phyloP scores from a whole-genome alignment of 2,113 vertebrate genomes.

The Felis chaus region DNA sequence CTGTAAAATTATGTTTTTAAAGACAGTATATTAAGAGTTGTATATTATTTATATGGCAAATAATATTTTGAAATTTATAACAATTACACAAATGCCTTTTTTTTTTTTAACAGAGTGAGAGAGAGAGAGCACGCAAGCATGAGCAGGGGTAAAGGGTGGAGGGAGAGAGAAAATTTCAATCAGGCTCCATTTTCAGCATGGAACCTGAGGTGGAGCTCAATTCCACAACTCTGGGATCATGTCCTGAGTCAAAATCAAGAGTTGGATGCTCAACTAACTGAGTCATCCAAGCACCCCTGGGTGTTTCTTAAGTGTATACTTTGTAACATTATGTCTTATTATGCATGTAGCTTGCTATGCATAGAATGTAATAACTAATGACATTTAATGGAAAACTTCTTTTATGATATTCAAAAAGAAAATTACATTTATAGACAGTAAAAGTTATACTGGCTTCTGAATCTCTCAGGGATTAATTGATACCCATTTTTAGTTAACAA shows the following conservation, averaged over 20 bases:
- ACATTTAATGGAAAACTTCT: neutral
- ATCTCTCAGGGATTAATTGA: neutral
- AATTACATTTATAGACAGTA: neutral
- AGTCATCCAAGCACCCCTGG: neutral
- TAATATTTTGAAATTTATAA: neutral
- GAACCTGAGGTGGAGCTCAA: too few species aligned
- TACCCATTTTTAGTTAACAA: neutral
- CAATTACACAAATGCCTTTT: neutral
- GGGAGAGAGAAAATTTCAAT: too few species aligned
- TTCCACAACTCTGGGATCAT: too few species aligned
- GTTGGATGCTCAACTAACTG: too few species aligned
- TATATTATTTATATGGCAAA: neutral
- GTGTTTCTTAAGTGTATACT: neutral
- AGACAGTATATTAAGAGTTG: neutral
- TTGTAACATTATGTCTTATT: neutral
- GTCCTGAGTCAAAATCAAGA: too few species aligned
- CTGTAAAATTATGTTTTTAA: neutral
- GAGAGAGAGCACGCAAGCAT: too few species aligned
- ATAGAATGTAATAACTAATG: neutral
- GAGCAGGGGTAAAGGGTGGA: too few species aligned
- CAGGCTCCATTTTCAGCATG: too few species aligned
- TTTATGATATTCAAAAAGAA: neutral
- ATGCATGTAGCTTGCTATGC: neutral
- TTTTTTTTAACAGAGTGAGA: too few species aligned
- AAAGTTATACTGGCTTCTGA: neutral